Evolutionary conservation across 1,140 invertebrate genomes (phyloP).

Genomic region (Meloidogyne chitwoodi): DNA sequence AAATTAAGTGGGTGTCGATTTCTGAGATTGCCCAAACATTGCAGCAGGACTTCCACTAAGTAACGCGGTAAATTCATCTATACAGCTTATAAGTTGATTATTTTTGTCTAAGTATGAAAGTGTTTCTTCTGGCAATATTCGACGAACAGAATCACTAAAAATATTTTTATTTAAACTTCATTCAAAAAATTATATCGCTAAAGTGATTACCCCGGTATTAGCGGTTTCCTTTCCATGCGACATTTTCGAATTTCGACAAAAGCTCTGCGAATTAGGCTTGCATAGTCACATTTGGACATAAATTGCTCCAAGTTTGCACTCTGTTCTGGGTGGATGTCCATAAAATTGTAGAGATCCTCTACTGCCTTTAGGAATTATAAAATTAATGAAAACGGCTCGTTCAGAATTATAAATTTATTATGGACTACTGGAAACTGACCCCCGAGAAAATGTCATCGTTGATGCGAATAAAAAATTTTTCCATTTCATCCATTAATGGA

Average conservation of each 20-base stretch:
- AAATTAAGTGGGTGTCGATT: not conserved
- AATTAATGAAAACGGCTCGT: not conserved
- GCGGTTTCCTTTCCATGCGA: constrained; percentile 18
- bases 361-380: constrained; percentile 14
- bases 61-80: constrained; percentile 1
- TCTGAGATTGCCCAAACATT: not conserved
- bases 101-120: constrained; percentile 20
- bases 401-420: not conserved
- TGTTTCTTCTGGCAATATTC: constrained; percentile 21
- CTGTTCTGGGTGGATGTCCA: constrained; percentile 30
- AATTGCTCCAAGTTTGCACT: constrained; percentile 24
- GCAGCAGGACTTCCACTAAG: not conserved
- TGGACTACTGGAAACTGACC: constrained; percentile 6
- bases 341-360: constrained; percentile 36
- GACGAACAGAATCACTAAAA: constrained; percentile 23
- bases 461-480: constrained; percentile 17
- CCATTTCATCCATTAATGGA: constrained; percentile 7
- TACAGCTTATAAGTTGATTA: not conserved
- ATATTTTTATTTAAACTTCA: not conserved
- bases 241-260: constrained; percentile 26
- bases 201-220: constrained; percentile 1
- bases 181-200: not conserved
- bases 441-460: constrained; percentile 28
- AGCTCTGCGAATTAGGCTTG: constrained; percentile 19
- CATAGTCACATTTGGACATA: constrained; percentile 24